phyloP scores from a whole-genome alignment of 2,113 vertebrate species.

The Cromileptes altivelis region DNA sequence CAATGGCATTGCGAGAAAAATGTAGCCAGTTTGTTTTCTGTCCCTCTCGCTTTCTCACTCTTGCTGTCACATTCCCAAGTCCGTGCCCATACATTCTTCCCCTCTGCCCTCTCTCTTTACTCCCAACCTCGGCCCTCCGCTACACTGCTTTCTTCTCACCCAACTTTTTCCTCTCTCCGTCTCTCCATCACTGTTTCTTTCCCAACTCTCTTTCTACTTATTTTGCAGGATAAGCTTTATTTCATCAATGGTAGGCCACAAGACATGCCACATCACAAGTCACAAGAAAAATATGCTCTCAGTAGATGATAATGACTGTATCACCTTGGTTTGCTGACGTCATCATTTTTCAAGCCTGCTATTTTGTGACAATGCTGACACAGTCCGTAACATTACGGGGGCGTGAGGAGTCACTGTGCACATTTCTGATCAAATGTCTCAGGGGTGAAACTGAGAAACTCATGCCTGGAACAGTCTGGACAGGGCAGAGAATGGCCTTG shows the following conservation, averaged over 20 bases:
- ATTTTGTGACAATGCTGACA: constrained; percentile 68
- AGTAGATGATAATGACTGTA: constrained; percentile 40
- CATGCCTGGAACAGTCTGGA: constrained; percentile 70
- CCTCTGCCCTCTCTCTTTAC: constrained; percentile 80
- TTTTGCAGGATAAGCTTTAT: background rate
- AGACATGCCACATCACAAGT: constrained; percentile 26
- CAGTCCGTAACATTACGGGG: constrained; percentile 68
- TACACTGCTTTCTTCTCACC: constrained; percentile 58
- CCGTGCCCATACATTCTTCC: constrained; percentile 86
- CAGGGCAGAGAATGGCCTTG: constrained; percentile 82
- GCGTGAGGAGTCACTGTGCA: constrained; percentile 61
- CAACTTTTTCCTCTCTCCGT: constrained; percentile 50
- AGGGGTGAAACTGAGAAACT: constrained; percentile 72
- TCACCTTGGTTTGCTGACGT: constrained; percentile 47
- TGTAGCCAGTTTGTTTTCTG: constrained; percentile 86
- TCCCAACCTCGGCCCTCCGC: constrained; percentile 70
- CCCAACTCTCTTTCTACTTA: constrained; percentile 27
- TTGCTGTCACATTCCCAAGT: constrained; percentile 85
- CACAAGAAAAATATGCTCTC: constrained; percentile 2
- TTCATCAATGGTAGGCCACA: constrained; percentile 1
- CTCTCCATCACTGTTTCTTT: constrained; percentile 32
- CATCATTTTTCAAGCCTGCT: constrained; percentile 39
- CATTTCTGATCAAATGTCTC: constrained; percentile 77
- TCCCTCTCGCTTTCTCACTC: constrained; percentile 85
- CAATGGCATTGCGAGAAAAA: constrained; percentile 84